Evolutionary conservation across 2,113 vertebrate genomes (phyloP).

Genomic region (Lampris incognitus): DNA sequence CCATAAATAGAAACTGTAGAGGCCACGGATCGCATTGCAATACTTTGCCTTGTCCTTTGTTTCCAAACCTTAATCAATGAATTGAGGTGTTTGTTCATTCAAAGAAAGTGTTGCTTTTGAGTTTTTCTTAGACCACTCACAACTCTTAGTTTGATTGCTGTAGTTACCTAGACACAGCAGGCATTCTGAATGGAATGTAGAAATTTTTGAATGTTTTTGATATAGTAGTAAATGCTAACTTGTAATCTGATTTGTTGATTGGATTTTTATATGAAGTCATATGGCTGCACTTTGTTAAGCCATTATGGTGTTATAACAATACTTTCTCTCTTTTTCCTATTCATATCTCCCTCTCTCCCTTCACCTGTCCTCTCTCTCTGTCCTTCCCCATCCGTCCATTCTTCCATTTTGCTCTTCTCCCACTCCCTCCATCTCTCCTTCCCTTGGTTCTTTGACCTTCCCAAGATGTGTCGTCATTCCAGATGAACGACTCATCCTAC

Average conservation of each 20-base stretch:
- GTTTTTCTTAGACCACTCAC: no score
- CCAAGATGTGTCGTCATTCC: conserved; percentile 88
- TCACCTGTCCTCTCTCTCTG: neutral
- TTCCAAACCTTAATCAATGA: conserved; percentile 7
- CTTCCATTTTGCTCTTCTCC: neutral
- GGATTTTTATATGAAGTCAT: neutral
- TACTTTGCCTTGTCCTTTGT: conserved; percentile 44
- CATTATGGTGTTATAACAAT: neutral
- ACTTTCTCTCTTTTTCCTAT: conserved; percentile 9
- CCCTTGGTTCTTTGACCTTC: conserved; percentile 3
- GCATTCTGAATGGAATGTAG: neutral
- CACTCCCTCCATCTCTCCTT: conserved; percentile 6
- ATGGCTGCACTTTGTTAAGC: neutral
- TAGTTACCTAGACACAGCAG: neutral
- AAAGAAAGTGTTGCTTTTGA: neutral
- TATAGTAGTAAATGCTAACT: no score
- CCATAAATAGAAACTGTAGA: conserved; percentile 32
- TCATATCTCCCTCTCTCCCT: conserved; percentile 12
- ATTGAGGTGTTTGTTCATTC: conserved; percentile 39
- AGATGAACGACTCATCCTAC: conserved; percentile 93
- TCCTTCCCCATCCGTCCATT: neutral
- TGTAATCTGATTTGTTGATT: no score
- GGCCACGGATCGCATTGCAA: conserved; percentile 9
- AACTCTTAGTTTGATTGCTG: neutral
- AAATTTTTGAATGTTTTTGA: no score